Conservation (phyloP, 2,888 invertebrate genomes). For the Corythucha ciliata region DNA sequence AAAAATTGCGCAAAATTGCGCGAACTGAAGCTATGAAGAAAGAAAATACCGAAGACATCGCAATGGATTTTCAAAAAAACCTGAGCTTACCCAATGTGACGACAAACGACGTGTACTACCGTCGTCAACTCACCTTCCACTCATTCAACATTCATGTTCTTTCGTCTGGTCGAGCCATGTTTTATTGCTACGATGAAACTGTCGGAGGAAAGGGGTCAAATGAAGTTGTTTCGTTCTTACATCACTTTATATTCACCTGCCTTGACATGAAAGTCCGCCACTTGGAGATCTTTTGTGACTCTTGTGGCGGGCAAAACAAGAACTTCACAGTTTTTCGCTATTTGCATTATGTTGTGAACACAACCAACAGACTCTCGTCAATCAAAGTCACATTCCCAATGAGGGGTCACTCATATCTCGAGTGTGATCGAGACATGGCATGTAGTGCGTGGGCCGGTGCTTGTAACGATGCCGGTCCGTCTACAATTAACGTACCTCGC, state of each 20-base stretch:
- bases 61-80: conserved; percentile 26
- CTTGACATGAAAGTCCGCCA: conserved; percentile 23
- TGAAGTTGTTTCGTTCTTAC: conserved; percentile 27
- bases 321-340: conserved; percentile 11
- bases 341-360: conserved; percentile 4
- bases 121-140: conserved; percentile 22
- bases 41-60: conserved; percentile 16
- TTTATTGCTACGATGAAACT: conserved; percentile 24
- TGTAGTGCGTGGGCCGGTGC: too few species aligned
- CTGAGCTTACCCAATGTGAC: conserved; percentile 20
- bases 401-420: conserved; percentile 31
- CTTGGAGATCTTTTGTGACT: conserved; percentile 31
- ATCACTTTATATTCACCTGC: conserved; percentile 26
- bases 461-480: too few species aligned
- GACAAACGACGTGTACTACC: conserved; percentile 26
- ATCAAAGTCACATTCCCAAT: conserved; percentile 25
- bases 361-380: conserved; percentile 7
- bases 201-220: conserved; percentile 27
- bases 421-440: conserved; percentile 34
- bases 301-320: conserved; percentile 21
- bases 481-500: too few species aligned
- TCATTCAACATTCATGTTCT: conserved; percentile 25
- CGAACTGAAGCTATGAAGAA: not conserved
- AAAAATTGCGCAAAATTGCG: conserved; percentile 14
- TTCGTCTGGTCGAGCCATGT: conserved; percentile 17